Evolutionary conservation across 2,888 invertebrate species (phyloP).

Genomic region (Beris chalybata): DNA sequence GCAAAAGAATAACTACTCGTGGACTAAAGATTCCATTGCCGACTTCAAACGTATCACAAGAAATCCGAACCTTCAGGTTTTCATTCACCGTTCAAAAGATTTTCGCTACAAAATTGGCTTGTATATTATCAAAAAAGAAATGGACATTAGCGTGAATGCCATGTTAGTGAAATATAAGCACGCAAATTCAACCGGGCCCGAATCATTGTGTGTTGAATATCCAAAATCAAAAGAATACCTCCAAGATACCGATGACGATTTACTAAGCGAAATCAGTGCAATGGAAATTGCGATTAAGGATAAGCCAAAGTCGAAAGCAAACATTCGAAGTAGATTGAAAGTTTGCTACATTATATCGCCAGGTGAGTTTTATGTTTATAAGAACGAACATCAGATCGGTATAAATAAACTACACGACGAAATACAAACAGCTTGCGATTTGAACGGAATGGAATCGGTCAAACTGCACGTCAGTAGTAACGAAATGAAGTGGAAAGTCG

Average conservation of each 20-base stretch:
- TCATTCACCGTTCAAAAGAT: conserved; percentile 48
- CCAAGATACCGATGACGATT: conserved; percentile 11
- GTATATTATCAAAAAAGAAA: conserved; percentile 49
- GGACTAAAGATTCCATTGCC: conserved; percentile 51
- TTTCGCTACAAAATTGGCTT: conserved; percentile 53
- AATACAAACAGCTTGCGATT: conserved; percentile 56
- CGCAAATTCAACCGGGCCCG: conserved; percentile 58
- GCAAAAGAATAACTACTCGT: conserved; percentile 48
- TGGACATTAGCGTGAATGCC: conserved; percentile 59
- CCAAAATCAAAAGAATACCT: conserved; percentile 9
- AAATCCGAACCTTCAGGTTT: conserved; percentile 52
- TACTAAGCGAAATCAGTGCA: conserved; percentile 6
- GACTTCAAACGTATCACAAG: conserved; percentile 52
- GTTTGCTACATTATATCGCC: conserved; percentile 61
- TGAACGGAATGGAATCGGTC: not conserved
- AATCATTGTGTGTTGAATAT: conserved; percentile 34
- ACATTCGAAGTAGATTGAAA: conserved; percentile 52
- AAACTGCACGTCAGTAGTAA: conserved; percentile 21
- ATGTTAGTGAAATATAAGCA: conserved; percentile 58
- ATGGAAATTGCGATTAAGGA: conserved; percentile 18
- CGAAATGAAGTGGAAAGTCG: conserved; percentile 57
- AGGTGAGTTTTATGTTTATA: conserved; percentile 63
- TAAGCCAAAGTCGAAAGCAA: not conserved
- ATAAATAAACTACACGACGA: conserved; percentile 58
- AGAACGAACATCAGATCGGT: conserved; percentile 57